Percentiles rank a stretch among this genome's conserved stretches.
Evolutionary conservation across 2,797 vertebrate species (phyloP).

Genomic region (Falco peregrinus): DNA sequence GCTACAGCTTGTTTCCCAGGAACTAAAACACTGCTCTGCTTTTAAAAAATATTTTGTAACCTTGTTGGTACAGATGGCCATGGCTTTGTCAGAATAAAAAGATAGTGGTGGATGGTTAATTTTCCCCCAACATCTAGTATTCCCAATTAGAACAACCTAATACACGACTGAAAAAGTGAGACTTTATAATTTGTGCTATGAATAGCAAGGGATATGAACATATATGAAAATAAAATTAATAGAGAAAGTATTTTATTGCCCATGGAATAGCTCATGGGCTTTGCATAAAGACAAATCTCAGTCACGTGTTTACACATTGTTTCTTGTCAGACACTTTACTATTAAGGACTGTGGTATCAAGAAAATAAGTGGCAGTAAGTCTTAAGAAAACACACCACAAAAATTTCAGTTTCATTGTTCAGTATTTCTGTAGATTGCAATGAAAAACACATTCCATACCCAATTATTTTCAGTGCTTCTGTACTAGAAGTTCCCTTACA

Average conservation of each 20-base stretch:
- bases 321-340: background rate
- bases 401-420: background rate
- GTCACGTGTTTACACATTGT: background rate
- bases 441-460: background rate
- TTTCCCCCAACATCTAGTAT: background rate
- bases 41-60: background rate
- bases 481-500: background rate
- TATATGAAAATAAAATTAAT: background rate
- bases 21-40: background rate
- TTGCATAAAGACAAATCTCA: background rate
- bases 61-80: background rate
- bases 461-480: background rate
- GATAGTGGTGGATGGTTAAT: accelerated
- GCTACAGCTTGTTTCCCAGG: too few relatives aligned
- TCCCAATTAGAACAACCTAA: background rate
- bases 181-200: background rate
- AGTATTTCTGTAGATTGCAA: background rate
- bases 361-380: background rate
- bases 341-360: background rate
- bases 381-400: background rate
- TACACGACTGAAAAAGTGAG: background rate
- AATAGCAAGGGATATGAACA: background rate
- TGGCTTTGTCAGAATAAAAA: background rate
- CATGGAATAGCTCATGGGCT: background rate
- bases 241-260: background rate